Evolutionary conservation across 2,888 invertebrate species (phyloP).

Genomic region (Leucophora obtusa): DNA sequence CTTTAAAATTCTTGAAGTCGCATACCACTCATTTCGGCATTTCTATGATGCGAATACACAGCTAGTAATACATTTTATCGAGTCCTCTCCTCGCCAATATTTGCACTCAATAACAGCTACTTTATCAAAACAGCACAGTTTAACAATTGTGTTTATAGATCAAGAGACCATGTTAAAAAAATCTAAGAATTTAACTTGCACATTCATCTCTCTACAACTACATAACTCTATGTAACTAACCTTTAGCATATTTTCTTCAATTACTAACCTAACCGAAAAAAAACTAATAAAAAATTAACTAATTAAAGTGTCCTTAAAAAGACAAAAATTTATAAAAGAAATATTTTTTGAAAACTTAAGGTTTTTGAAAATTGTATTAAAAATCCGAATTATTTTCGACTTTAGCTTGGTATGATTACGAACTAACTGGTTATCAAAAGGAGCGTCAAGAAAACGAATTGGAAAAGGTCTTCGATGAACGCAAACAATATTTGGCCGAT

Average conservation of each 20-base stretch:
- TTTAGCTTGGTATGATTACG: constrained; percentile 94
- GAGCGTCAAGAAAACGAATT: constrained; percentile 89
- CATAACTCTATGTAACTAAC: constrained; percentile 43
- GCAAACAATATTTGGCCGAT: constrained; percentile 85
- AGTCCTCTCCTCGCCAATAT: too few species aligned
- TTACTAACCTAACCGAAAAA: constrained; percentile 37
- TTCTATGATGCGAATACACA: too few species aligned
- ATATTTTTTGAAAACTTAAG: neutral
- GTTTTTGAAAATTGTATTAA: neutral
- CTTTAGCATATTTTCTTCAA: constrained; percentile 4
- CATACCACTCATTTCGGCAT: too few species aligned
- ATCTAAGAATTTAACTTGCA: neutral
- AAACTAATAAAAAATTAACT: constrained; percentile 34
- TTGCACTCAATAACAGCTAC: too few species aligned
- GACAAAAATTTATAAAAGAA: constrained; percentile 13
- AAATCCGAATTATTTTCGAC: constrained; percentile 62
- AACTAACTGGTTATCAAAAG: constrained; percentile 90
- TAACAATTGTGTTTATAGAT: too few species aligned
- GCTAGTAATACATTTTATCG: too few species aligned
- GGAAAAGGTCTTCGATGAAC: constrained; percentile 92
- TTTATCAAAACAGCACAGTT: too few species aligned
- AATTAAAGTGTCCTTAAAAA: constrained; percentile 41
- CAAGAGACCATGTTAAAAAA: neutral
- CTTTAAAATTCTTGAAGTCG: too few species aligned
- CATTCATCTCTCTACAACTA: neutral